Percentiles rank a stretch among this genome's conserved stretches.
phyloP scores from a whole-genome alignment of 2,797 vertebrate genomes.

The Okamejei kenojei region DNA sequence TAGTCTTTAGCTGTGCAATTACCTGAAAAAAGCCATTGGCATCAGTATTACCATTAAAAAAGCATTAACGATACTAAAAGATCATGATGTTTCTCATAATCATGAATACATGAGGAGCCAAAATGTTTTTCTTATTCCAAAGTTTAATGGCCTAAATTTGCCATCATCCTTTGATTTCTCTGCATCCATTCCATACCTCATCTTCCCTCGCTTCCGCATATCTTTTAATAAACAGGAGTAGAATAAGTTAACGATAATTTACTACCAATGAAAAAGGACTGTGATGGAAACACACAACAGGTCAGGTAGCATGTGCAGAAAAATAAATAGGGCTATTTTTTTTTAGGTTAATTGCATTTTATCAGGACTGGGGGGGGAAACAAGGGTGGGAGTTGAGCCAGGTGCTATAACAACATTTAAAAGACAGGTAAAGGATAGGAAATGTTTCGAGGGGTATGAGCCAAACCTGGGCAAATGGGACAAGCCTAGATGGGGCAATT shows the following conservation, averaged over 20 bases:
- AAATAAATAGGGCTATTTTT: too few relatives aligned
- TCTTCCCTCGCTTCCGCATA: too few relatives aligned
- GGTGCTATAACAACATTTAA: too few relatives aligned
- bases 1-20: background rate
- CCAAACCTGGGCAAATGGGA: too few relatives aligned
- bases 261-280: background rate
- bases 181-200: background rate
- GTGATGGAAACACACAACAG: too few relatives aligned
- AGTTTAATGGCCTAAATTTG: background rate
- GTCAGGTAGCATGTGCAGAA: too few relatives aligned
- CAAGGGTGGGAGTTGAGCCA: too few relatives aligned
- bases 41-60: background rate
- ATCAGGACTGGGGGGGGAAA: too few relatives aligned
- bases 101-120: background rate
- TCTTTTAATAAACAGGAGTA: background rate
- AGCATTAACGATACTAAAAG: background rate
- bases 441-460: too few relatives aligned
- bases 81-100: background rate
- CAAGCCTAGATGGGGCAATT: too few relatives aligned
- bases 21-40: slow-evolving; percentile 5
- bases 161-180: background rate
- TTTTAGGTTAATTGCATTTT: too few relatives aligned
- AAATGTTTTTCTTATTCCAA: background rate
- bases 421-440: too few relatives aligned
- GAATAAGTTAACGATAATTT: background rate